Evolutionary conservation across 2,888 invertebrate genomes (phyloP), one percentile per base, ranked within the genome.

Genomic region (Lasiommata megera): DNA sequence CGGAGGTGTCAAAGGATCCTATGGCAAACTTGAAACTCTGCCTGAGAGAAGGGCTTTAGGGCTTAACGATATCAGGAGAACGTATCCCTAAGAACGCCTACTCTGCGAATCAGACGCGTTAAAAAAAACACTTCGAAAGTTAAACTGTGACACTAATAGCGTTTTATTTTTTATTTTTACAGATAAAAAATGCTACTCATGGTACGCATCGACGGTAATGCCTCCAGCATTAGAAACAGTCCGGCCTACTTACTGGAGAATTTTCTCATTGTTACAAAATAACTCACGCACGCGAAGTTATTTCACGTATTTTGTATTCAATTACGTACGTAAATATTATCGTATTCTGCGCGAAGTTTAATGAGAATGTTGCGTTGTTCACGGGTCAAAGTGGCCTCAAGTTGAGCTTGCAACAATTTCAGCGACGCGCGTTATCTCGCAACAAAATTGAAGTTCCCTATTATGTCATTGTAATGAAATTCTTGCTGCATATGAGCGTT

Each of bases 381-480:
- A 83, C 84, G 81, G 82, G 85, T 87, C 87, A 87, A 86, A 86
- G 86, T 82, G 78, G 80, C 81, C 77, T 76, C 74, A 74, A 79
- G 73, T 79, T 71, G 72, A 79, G 73, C 77, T 76, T 72, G 78
- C 77, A 83, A 83, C 82, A 83, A 84, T 82, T 78, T 82, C 80
- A 74, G 74, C 77, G 72, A 79, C 76, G 84, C 80, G 78, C 76
- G 80, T 83, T 84, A 81, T 82, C 79, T 83, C 72, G 59, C 73
- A 77, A 82, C 79, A 80, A 84, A 84, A 84, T 84, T 81, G 80
- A 81, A 84, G 79, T 79, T 73, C 69, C 77, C 77, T 75, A 82
- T 84, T 79, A 79, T 86, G 87, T 84, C 86, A 86, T 84, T 76
- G 68, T 84, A 85, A 86, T 87, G 82, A 87, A 87, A 87, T 87